Evolutionary conservation across 2,113 vertebrate species (phyloP), one percentile per base, ranked within the genome.

Genomic region (Rhagologus leucostigma): DNA sequence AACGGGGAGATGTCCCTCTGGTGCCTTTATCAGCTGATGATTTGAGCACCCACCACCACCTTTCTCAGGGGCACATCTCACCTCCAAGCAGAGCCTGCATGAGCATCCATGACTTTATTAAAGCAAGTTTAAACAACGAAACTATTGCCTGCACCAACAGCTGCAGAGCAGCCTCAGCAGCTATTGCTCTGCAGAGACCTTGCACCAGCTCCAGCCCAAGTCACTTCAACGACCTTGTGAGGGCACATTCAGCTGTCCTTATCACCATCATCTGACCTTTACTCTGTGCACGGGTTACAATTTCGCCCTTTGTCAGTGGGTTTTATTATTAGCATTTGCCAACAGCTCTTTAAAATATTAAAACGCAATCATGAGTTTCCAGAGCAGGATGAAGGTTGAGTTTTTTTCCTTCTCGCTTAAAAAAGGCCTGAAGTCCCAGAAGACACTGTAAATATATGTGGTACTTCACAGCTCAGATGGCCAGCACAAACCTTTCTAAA

Each of bases 401-500:
- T 18, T 74, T 60, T 74, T 87, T 37, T 9, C 32, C 55, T 64
- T 35, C 77, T 92, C 47, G 9, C 65, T 82, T 59, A 29, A 84
- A 96, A 53, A 96, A 41, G 27, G 65, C 64, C 49, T 4, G 4
- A 62, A 92, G 77, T 96, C 97, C 96, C 97, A 97, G 81, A 85
- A 96, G 97, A 89, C 90, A 0, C 67, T 84, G 82, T 44, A 62
- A 95, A 96, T 97, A 83, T 90, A 91, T 80, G 84, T 76, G 83
- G 84, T 67, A 89, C 69, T 96, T 92, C 56, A 65, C 75, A 90
- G 91, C 92, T 96, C 92, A 62, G 62, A 90, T 69, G 94, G 95
- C 82, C 86, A 92, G 35, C 83, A 59, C 17, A 82, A 95, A 95
- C 91, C 89, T 87, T 93, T 85, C 95, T 96, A 84, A 97, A 97